These are phyloP conservation scores for Clarias platycephalus DNA, from an alignment of 2,797 vertebrate species.

Conservation along the genomic window DNA sequence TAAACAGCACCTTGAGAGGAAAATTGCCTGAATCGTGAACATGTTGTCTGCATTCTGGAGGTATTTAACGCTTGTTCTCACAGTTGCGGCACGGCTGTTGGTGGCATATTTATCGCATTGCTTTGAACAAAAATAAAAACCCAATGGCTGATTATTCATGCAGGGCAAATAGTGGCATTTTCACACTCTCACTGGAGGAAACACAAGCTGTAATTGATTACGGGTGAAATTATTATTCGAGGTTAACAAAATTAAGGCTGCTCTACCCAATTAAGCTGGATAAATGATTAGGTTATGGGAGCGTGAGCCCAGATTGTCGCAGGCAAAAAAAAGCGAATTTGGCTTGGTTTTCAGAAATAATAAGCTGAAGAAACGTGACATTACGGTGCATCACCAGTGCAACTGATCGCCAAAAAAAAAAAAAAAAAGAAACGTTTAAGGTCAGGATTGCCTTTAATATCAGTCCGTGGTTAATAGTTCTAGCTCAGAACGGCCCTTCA, in stretches of 20 bases:
- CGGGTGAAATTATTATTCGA: constrained; percentile 38
- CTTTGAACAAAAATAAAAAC: constrained; percentile 50
- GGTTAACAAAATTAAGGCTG: constrained; percentile 52
- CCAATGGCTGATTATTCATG: constrained; percentile 45
- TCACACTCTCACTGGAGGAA: constrained; percentile 34
- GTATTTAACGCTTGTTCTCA: constrained; percentile 52
- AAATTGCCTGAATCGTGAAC: constrained; percentile 34
- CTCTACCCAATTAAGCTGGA: constrained; percentile 40
- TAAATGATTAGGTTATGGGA: constrained; percentile 30
- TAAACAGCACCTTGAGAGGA: constrained; percentile 42
- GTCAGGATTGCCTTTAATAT: neutral
- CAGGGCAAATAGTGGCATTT: constrained; percentile 43
- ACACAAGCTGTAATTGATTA: constrained; percentile 52
- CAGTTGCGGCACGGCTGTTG: constrained; percentile 43
- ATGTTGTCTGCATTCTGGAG: constrained; percentile 49
- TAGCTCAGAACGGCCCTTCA: neutral
- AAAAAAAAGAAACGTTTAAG: neutral
- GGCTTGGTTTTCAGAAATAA: constrained; percentile 33
- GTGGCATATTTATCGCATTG: constrained; percentile 48
- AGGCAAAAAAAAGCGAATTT: constrained; percentile 30
- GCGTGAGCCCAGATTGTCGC: constrained; percentile 30
- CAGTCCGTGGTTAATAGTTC: neutral
- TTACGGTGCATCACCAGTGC: neutral
- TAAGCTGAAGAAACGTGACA: constrained; percentile 6
- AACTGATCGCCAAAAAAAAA: neutral